Evolutionary conservation across 1,140 invertebrate species (phyloP).

Genomic region (Muscidifurax raptorellus): DNA sequence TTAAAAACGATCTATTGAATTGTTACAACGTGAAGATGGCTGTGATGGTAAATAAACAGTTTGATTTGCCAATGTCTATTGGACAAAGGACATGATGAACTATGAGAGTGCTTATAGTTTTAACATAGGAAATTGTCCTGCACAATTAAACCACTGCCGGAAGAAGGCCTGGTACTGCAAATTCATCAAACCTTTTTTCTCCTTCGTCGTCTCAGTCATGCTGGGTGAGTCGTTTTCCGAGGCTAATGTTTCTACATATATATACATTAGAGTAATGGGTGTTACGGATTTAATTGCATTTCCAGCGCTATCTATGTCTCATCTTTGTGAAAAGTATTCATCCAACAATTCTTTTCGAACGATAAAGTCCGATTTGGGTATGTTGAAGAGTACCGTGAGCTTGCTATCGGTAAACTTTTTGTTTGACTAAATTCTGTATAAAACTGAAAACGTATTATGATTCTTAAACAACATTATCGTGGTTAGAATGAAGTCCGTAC

Average conservation of each 20-base stretch:
- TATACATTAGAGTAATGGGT: background rate
- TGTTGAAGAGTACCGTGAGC: slow-evolving; percentile 62
- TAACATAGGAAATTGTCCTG: slow-evolving; percentile 59
- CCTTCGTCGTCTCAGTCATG: slow-evolving; percentile 66
- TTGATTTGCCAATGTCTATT: slow-evolving; percentile 34
- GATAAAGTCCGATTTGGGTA: slow-evolving; percentile 67
- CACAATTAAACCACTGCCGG: slow-evolving; percentile 48
- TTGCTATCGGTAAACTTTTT: slow-evolving; percentile 65
- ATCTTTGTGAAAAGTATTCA: slow-evolving; percentile 70
- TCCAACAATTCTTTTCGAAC: slow-evolving; percentile 60
- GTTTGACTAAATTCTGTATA: background rate
- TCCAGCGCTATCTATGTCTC: slow-evolving; percentile 68
- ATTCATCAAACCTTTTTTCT: slow-evolving; percentile 63
- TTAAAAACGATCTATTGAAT: background rate
- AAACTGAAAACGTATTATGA: background rate
- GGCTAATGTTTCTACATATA: background rate
- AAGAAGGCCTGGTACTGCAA: slow-evolving; percentile 58
- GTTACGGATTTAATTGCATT: slow-evolving; percentile 27
- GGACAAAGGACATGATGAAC: slow-evolving; percentile 59
- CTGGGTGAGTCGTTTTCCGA: slow-evolving; percentile 58
- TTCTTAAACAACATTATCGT: slow-evolving; percentile 21
- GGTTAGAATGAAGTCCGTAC: slow-evolving; percentile 67
- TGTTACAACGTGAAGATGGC: slow-evolving; percentile 14
- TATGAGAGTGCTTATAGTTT: slow-evolving; percentile 59
- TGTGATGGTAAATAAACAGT: background rate